Evolutionary conservation across 2,797 vertebrate genomes (phyloP).

Genomic region (Neosilurus mollespiculum): DNA sequence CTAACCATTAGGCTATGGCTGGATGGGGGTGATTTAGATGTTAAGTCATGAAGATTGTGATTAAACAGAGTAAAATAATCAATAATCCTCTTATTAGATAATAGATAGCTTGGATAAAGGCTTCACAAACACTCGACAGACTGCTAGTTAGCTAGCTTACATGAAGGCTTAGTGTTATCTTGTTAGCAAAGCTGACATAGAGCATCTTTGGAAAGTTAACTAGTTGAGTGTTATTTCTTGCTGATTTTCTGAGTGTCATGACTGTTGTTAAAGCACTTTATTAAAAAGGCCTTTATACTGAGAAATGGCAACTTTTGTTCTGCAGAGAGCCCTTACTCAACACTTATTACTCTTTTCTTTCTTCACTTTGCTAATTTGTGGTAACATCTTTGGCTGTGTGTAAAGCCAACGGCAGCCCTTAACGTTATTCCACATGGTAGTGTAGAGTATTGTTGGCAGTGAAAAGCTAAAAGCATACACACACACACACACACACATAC

Average conservation of each 20-base stretch:
- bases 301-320: background rate
- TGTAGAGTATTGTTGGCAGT: slow-evolving; percentile 20
- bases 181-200: background rate
- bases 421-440: background rate
- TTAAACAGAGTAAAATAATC: background rate
- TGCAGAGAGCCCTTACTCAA: slow-evolving; percentile 11
- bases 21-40: too few species aligned
- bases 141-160: background rate
- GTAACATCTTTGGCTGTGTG: slow-evolving; percentile 43
- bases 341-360: slow-evolving; percentile 4
- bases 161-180: background rate
- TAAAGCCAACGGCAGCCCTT: slow-evolving; percentile 13
- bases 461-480: background rate
- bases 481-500: background rate
- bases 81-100: background rate
- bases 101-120: background rate
- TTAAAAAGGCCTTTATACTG: background rate
- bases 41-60: too few species aligned
- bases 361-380: background rate
- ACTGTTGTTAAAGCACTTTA: background rate
- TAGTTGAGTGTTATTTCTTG: background rate
- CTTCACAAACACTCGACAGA: background rate
- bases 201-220: background rate
- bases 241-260: background rate
- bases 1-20: too few species aligned